Percentiles rank a stretch among this genome's conserved stretches.
phyloP scores from a whole-genome alignment of 2,113 vertebrate genomes.

The Erinaceus europaeus region DNA sequence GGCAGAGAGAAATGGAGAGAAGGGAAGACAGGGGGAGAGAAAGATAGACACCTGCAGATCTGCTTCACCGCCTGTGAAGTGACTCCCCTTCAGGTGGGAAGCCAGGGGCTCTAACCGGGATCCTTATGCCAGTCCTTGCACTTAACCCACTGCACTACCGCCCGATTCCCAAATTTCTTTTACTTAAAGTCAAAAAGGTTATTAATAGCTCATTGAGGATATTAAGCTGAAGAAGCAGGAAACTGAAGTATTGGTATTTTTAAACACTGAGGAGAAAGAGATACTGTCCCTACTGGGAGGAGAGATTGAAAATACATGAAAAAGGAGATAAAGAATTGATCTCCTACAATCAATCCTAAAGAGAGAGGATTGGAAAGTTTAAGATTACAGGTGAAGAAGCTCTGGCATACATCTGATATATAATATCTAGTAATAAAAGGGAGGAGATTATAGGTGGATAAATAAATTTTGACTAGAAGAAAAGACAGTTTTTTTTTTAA shows the following conservation, averaged over 20 bases:
- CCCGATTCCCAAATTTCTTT: too few relatives aligned
- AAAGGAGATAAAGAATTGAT: not conserved
- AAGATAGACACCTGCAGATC: too few relatives aligned
- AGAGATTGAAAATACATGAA: not conserved
- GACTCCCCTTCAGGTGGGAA: too few relatives aligned
- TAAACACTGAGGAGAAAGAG: not conserved
- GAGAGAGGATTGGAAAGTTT: not conserved
- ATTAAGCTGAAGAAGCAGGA: not conserved
- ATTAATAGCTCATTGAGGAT: not conserved
- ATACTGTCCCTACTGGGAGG: not conserved
- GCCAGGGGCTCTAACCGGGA: too few relatives aligned
- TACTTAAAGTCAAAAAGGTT: not conserved
- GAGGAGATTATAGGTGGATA: not conserved
- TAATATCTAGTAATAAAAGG: too few relatives aligned
- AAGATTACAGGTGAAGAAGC: not conserved
- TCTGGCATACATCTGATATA: too few relatives aligned
- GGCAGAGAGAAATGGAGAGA: too few relatives aligned
- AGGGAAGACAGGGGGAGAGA: too few relatives aligned
- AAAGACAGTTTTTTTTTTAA: constrained; percentile 48
- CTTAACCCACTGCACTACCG: too few relatives aligned
- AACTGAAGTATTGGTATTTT: too few relatives aligned
- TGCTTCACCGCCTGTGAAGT: too few relatives aligned
- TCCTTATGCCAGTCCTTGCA: too few relatives aligned
- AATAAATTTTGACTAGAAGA: not conserved
- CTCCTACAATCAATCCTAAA: not conserved